Evolutionary conservation across 2,113 vertebrate species (phyloP).

Genomic region (Syngnathoides biaculeatus): DNA sequence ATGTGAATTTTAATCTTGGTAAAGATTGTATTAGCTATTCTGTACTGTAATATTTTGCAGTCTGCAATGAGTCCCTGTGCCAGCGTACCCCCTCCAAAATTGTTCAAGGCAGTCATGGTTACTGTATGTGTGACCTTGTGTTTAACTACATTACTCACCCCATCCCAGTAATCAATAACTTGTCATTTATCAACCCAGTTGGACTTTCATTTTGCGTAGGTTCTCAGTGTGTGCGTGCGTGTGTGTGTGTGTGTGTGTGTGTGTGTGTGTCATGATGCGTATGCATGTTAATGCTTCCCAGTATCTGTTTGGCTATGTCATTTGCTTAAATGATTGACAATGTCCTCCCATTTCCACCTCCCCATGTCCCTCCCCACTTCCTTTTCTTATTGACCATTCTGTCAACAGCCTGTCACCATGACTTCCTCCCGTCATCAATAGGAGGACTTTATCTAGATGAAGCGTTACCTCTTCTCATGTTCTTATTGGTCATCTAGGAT

Average conservation of each 20-base stretch:
- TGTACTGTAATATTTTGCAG: not conserved
- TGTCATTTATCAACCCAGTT: constrained; percentile 25
- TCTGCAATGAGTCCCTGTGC: constrained; percentile 3
- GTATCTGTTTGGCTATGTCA: constrained; percentile 36
- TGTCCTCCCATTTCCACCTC: constrained; percentile 38
- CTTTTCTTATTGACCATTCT: constrained; percentile 65
- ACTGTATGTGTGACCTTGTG: constrained; percentile 34
- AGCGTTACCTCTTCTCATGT: constrained; percentile 37
- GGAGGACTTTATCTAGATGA: constrained; percentile 61
- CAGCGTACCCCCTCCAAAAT: not conserved
- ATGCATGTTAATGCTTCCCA: constrained; percentile 13
- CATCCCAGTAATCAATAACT: constrained; percentile 39
- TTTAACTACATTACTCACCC: constrained; percentile 46
- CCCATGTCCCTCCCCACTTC: constrained; percentile 21
- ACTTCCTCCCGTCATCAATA: constrained; percentile 64
- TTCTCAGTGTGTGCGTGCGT: constrained; percentile 15
- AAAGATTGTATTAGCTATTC: not conserved
- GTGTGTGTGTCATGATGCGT: not conserved
- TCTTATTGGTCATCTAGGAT: constrained; percentile 51
- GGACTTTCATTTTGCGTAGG: constrained; percentile 8
- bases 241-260: constrained; percentile 12
- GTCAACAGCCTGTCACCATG: constrained; percentile 54
- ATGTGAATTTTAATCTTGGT: not conserved
- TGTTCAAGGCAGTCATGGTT: constrained; percentile 14
- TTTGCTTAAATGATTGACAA: constrained; percentile 65